A percentile compares a stretch with the other conserved stretches of the same genome.
These are phyloP conservation scores for Pyrgus malvae DNA, from an alignment of 2,888 invertebrate species.

Conservation along the genomic window DNA sequence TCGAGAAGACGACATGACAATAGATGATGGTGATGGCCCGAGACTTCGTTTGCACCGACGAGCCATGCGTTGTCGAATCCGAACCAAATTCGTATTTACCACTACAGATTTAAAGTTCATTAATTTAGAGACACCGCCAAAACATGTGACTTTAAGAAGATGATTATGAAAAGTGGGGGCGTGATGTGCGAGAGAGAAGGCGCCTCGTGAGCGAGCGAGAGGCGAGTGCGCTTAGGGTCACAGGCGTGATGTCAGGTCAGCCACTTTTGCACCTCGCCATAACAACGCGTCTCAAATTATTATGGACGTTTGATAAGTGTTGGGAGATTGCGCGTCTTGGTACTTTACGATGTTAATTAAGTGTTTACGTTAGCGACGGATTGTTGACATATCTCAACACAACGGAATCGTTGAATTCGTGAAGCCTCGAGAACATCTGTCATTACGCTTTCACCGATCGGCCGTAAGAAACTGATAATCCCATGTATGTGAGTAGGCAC, in stretches of 20 bases:
- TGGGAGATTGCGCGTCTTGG: constrained; percentile 76
- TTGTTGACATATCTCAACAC: constrained; percentile 52
- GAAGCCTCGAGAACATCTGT: constrained; percentile 41
- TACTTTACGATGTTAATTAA: constrained; percentile 80
- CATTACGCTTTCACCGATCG: constrained; percentile 52
- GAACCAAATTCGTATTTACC: constrained; percentile 71
- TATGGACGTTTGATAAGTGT: constrained; percentile 82
- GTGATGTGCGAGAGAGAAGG: constrained; percentile 73
- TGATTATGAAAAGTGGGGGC: constrained; percentile 79
- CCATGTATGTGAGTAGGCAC: constrained; percentile 9
- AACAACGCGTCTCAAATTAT: constrained; percentile 83
- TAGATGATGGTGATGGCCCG: constrained; percentile 75
- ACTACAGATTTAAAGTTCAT: constrained; percentile 73
- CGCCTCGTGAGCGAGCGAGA: constrained; percentile 54
- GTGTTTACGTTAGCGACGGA: constrained; percentile 61
- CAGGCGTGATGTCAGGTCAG: constrained; percentile 83
- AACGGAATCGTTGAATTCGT: constrained; percentile 37
- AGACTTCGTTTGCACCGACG: constrained; percentile 47
- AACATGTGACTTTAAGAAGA: constrained; percentile 77
- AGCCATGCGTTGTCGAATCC: constrained; percentile 40
- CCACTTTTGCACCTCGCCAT: constrained; percentile 83
- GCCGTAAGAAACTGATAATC: constrained; percentile 38
- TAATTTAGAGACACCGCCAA: constrained; percentile 68
- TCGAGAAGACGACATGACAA: constrained; percentile 77
- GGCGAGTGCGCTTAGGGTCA: constrained; percentile 67